These are phyloP conservation scores for Ptychoptera albimana DNA, from an alignment of 2,888 invertebrate species.

Conservation along the genomic window DNA sequence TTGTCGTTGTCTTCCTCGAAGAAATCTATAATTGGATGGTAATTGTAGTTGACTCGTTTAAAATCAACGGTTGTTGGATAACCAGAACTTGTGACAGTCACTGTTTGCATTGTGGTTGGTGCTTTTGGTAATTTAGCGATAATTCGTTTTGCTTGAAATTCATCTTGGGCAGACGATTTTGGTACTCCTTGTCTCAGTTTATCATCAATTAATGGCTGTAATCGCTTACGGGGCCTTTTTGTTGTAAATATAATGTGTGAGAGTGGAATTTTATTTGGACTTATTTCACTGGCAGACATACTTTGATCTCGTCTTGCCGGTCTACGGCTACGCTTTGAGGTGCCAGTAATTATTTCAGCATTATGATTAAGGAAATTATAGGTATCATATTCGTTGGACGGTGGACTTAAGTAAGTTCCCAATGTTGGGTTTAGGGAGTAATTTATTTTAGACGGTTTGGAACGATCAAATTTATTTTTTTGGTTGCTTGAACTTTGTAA, in stretches of 20 bases:
- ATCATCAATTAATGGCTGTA: background rate
- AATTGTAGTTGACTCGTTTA: conserved; percentile 59
- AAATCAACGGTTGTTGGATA: conserved; percentile 10
- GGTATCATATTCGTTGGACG: conserved; percentile 17
- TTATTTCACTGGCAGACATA: conserved; percentile 20
- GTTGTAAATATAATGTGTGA: background rate
- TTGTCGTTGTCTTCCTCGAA: conserved; percentile 34
- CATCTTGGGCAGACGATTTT: background rate
- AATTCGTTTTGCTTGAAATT: background rate
- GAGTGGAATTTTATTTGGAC: background rate
- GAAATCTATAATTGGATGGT: conserved; percentile 71
- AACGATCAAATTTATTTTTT: conserved; percentile 16
- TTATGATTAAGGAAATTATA: conserved; percentile 2
- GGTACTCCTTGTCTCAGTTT: background rate
- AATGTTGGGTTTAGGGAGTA: conserved; percentile 15
- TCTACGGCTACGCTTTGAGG: background rate
- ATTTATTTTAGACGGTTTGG: conserved; percentile 9
- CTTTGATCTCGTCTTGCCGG: conserved; percentile 19
- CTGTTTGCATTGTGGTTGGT: conserved; percentile 5
- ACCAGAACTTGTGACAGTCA: conserved; percentile 13
- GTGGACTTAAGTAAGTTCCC: conserved; percentile 26
- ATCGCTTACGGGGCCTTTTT: background rate
- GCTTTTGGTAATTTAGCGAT: background rate
- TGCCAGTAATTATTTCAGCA: background rate
- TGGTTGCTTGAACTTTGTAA: conserved; percentile 17